Conservation (phyloP, 2,888 invertebrate species). For the Phaedon cochleariae region DNA sequence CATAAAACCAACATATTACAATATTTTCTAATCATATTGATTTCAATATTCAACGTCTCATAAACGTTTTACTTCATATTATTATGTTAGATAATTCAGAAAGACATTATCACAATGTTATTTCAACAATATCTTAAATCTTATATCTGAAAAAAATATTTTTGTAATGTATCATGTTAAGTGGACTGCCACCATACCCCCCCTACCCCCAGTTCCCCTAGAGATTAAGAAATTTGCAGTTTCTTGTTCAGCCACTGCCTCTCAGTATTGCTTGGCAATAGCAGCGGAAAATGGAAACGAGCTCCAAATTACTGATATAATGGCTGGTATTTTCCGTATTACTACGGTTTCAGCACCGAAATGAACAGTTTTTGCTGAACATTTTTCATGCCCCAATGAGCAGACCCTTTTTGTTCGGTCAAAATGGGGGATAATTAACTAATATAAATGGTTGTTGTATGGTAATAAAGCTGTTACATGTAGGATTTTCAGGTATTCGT, state of each 20-base stretch:
- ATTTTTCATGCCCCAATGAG: constrained; percentile 13
- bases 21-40: too few relatives aligned
- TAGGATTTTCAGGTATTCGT: not conserved
- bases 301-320: constrained; percentile 17
- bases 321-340: constrained; percentile 17
- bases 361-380: constrained; percentile 13
- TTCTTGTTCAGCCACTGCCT: not conserved
- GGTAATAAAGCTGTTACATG: constrained; percentile 15
- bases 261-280: constrained; percentile 15
- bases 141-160: too few relatives aligned
- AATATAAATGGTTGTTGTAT: constrained; percentile 14
- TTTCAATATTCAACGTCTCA: too few relatives aligned
- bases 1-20: too few relatives aligned
- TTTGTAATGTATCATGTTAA: too few relatives aligned
- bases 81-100: too few relatives aligned
- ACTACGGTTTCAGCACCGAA: constrained; percentile 15
- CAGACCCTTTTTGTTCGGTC: constrained; percentile 6
- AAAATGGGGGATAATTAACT: constrained; percentile 7
- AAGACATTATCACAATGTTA: too few relatives aligned
- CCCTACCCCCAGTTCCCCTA: too few relatives aligned
- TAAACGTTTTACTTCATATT: too few relatives aligned
- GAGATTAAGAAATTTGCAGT: too few relatives aligned
- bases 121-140: too few relatives aligned
- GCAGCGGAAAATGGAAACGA: constrained; percentile 16
- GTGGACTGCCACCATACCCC: too few relatives aligned